Percentiles rank a stretch among this genome's conserved stretches.
Evolutionary conservation across 2,797 vertebrate genomes (phyloP).

Genomic region (Discoglossus pictus): DNA sequence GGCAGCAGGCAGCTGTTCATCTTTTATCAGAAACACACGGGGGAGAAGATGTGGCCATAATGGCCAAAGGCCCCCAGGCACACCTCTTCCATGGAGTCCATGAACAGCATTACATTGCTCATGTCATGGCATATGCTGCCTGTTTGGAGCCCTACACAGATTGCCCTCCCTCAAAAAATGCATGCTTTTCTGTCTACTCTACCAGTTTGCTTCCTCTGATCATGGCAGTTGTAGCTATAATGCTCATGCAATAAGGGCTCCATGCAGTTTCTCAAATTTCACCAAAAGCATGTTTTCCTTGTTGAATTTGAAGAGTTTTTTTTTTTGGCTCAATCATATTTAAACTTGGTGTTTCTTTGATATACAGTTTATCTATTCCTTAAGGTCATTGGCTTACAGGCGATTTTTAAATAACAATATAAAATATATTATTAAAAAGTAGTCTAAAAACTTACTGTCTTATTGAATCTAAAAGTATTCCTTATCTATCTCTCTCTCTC

Average conservation of each 20-base stretch:
- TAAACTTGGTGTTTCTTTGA: too few species aligned
- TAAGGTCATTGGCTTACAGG: too few species aligned
- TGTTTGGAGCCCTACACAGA: slow-evolving; percentile 77
- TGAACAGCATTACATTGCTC: slow-evolving; percentile 82
- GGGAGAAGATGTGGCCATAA: slow-evolving; percentile 82
- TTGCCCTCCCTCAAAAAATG: slow-evolving; percentile 63
- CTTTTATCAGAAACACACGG: slow-evolving; percentile 78
- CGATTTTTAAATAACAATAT: too few species aligned
- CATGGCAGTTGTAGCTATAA: background rate
- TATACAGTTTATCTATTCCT: too few species aligned
- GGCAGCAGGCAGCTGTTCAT: slow-evolving; percentile 81
- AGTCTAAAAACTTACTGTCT: too few species aligned
- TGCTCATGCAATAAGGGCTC: background rate
- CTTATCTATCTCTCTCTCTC: too few species aligned
- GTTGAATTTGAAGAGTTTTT: too few species aligned
- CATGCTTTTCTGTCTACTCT: slow-evolving; percentile 10
- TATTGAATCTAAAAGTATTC: too few species aligned
- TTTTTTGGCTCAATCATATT: too few species aligned
- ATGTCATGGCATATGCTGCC: slow-evolving; percentile 79
- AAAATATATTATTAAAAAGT: too few species aligned
- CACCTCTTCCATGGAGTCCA: slow-evolving; percentile 81
- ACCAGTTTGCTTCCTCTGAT: background rate
- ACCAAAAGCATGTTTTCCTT: too few species aligned
- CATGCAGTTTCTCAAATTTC: background rate
- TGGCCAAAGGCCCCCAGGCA: slow-evolving; percentile 81